These are phyloP conservation scores for Athene cunicularia DNA, from an alignment of 2,113 vertebrate species.

Conservation along the genomic window DNA sequence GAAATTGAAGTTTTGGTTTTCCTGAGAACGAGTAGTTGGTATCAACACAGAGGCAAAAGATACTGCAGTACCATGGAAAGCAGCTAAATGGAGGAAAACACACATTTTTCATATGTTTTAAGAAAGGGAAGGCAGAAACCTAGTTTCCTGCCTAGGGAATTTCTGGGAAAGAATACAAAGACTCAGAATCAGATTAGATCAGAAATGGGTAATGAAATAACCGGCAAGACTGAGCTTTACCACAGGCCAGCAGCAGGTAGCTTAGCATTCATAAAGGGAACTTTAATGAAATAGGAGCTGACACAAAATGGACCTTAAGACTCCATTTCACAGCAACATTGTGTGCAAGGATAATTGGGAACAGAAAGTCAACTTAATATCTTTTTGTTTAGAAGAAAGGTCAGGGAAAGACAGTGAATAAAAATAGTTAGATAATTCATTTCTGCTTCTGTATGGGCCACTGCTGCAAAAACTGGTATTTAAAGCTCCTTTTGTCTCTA, in stretches of 20 bases:
- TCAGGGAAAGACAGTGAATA: neutral
- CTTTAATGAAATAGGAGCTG: slow-evolving; percentile 44
- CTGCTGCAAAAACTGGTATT: neutral
- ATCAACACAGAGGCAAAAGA: neutral
- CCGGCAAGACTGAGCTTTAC: neutral
- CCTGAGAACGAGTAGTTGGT: neutral
- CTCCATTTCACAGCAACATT: slow-evolving; percentile 23
- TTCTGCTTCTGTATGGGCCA: neutral
- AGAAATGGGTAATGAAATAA: slow-evolving; percentile 59
- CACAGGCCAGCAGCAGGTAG: slow-evolving; percentile 12
- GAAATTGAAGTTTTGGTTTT: neutral
- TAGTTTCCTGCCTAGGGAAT: neutral
- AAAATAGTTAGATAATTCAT: neutral
- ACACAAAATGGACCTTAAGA: slow-evolving; percentile 11
- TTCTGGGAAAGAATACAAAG: slow-evolving; percentile 31
- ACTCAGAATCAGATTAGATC: slow-evolving; percentile 41
- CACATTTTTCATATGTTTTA: neutral
- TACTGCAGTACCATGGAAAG: neutral
- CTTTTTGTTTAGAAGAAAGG: slow-evolving; percentile 8
- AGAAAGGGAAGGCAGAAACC: neutral
- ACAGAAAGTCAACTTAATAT: slow-evolving; percentile 20
- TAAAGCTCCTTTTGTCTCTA: neutral
- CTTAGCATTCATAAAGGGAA: slow-evolving; percentile 25
- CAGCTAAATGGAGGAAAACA: neutral
- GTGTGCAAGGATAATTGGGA: slow-evolving; percentile 6